Evolutionary conservation across 2,888 invertebrate species (phyloP), one percentile per base, ranked within the genome.

Genomic region (Athalia cordata): DNA sequence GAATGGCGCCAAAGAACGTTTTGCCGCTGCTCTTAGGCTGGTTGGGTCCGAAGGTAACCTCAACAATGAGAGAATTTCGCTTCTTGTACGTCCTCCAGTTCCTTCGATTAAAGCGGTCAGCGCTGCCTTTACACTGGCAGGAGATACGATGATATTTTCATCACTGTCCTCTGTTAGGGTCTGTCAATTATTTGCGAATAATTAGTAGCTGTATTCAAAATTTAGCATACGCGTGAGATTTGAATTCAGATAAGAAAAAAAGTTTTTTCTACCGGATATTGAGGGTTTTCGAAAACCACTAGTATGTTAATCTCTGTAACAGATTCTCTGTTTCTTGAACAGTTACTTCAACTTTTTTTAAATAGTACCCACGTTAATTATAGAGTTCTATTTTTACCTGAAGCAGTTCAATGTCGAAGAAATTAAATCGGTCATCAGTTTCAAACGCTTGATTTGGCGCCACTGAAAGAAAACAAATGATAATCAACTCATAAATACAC

Each of bases 141-240:
- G 94, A n/a, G 95, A 94, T 3, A 94, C 87, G 85, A 95, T 91
- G 52, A 94, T 91, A 85, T 95, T 95, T 45, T 92, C 92, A 7
- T 83, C 79, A 50, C 78, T 66, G 45, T 84, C 78, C 45, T 85
- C 80, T 65, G 76, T 82, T 62, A 85, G 77, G 13, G 79, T 79
- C 87, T 86, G 64, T 29, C 8, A 62, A 62, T 29, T 29, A 29
- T 29, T 29, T 62, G 29, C 8, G 55, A n/a, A 55, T 11, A 55
- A 4, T 55, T 11, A 55, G n/a, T 55, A 11, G 55, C 29, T 8
- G 55, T 3, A 55, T 55, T 8, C 55, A n/a, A 55, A 11, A 55
- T 11, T n/a, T 8, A 55, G 4, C 8, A n/a, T 55, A 55, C n/a
- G 4, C 55, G n/a, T 8, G 55, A n/a, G 8, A 4, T 11, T 11